Base-by-base conservation (phyloP, 2,888 invertebrate genomes). In the Syrista parreyssii region DNA sequence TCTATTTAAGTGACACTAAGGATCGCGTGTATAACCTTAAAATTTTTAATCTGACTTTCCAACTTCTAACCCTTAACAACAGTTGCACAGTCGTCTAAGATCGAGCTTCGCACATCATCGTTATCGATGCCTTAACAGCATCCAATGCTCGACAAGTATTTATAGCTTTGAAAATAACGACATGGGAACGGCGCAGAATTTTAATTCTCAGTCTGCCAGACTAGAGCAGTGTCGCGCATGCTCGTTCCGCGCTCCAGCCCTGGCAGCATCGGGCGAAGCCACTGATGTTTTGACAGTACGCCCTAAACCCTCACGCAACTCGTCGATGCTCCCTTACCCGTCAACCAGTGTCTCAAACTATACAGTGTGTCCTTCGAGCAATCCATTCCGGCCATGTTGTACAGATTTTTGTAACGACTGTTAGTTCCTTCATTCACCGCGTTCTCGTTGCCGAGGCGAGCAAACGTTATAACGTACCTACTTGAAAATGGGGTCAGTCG, bases 271-370 rank as follows among this genome's bases (percentile, higher is more conserved):
- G 71, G 75, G 73, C 78, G 81, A 81, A 82, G 80, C 81, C 80
- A 76, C 81, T 76, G 81, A 82, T 87, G 88, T 86, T 87, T 87
- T 86, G 87, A 87, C 87, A 87, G 88, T 88, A 84, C 86, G 85
- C 86, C 86, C 86, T 84, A 82, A 82, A 86, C 86, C 79, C 82
- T 71, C 71, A 77, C 78, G 81, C 78, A 77, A 55, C 68, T 80
- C 84, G 79, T 80, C 74, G 76, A 79, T 78, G 79, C 74, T 77
- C 69, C 75, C 78, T 81, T 74, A 79, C 78, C 78, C 40, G 40
- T 55, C 23, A 6, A 15, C 40, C 23, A 9, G 72, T 71, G 33
- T 36, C 72, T 31, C 23, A 34, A 12, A 74, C n/a, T 74, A 12
- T 74, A 33, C 6, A 55, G 15, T 11, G 36, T 12, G 36, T 36